These are phyloP conservation scores for Osmerus eperlanus DNA, from an alignment of 2,113 vertebrate genomes.

Conservation along the genomic window DNA sequence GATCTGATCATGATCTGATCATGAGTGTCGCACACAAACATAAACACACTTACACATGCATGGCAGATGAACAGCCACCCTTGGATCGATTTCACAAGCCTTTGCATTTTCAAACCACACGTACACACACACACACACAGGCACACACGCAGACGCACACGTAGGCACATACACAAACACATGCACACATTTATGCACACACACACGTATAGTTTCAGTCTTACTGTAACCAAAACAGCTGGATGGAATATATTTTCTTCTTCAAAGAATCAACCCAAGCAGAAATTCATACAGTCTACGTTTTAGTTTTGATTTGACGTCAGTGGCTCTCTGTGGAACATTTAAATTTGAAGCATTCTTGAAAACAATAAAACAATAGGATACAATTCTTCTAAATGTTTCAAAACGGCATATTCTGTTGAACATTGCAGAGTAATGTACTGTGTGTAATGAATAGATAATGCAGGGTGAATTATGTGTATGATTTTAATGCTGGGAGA, in stretches of 20 bases:
- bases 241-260: conserved; percentile 58
- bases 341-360: conserved; percentile 32
- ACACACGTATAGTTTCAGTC: conserved; percentile 52
- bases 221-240: conserved; percentile 46
- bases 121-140: background rate
- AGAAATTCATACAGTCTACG: conserved; percentile 22
- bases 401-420: background rate
- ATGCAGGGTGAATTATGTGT: too few species aligned
- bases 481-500: too few species aligned
- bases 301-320: conserved; percentile 46
- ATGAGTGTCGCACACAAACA: too few species aligned
- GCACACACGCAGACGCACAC: background rate
- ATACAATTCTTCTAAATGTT: conserved; percentile 33
- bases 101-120: background rate
- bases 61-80: background rate
- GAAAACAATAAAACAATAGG: conserved; percentile 4
- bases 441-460: too few species aligned
- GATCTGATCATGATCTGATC: too few species aligned
- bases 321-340: conserved; percentile 41
- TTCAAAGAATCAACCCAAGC: conserved; percentile 49
- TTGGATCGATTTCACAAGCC: background rate
- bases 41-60: background rate
- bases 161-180: background rate
- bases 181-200: background rate
- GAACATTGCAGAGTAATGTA: background rate